Evolutionary conservation across 2,797 vertebrate genomes (phyloP), one percentile per base, ranked within the genome.

Genomic region (Ficedula albicollis): DNA sequence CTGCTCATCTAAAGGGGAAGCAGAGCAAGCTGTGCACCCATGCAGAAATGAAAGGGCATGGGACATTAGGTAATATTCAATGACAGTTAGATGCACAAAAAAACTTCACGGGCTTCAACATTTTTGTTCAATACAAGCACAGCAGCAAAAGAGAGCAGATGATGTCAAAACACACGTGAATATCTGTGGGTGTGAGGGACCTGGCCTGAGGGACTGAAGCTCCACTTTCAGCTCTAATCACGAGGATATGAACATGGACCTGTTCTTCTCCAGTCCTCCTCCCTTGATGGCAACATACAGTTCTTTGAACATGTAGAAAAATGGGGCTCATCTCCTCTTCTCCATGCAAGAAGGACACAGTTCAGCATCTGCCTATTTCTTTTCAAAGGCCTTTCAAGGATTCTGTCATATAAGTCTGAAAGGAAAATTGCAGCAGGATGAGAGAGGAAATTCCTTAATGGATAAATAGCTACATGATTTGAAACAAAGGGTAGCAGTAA

Each of bases 31-130:
- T 74, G 43, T 81, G 48, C 15, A 11, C 55, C 93, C 85, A 44
- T 9, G 34, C 70, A 90, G 89, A 74, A 93, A 82, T 84, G 43
- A 83, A 93, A 89, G 38, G 51, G 7, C 44, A 26, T 66, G 48
- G 32, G 23, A 27, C 76, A 68, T 81, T 55, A 75, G 83, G 36
- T 55, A 66, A 84, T n/a, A 51, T n/a, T 66, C 63, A 58, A 3
- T 44, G 59, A 54, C 58, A 46, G 32, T 67, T 78, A n/a, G 20
- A 13, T 6, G 11, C 69, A 58, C 76, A 86, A 84, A 92, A 82
- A 69, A 63, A 38, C 51, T 86, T 75, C 20, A 73, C 73, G 26
- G 59, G 15, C 63, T 88, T 86, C 44, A 81, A 58, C 44, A 41
- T 54, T 85, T 94, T 60, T 80, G 12, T 75, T 76, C n/a, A 55